Evolutionary conservation across 2,888 invertebrate genomes (phyloP), one percentile per base, ranked within the genome.

Genomic region (Agonopterix heracliana): DNA sequence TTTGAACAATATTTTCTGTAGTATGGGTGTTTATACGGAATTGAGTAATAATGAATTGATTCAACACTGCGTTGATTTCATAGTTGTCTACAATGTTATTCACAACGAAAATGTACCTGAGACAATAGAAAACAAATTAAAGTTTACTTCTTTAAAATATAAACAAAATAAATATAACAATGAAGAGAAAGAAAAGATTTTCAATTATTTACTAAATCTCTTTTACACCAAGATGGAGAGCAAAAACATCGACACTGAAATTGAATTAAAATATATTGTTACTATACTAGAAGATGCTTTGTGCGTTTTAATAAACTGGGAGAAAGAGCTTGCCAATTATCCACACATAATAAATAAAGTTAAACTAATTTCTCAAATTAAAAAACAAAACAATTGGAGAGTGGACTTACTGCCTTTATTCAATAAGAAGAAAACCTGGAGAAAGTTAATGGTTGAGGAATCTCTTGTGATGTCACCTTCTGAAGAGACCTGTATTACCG

Each of bases 1-100:
- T 46, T 57, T 86, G 38, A 72, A 81, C 50, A 69, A 75, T 56
- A 54, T 86, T 26, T 84, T 81, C 48, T 63, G 68, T 42, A 83
- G 80, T 52, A 66, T 82, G 68, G 83, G 79, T 57, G 77, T 83
- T 9, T 85, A 78, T 44, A 67, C 59, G n/a, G 72, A 80, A 53
- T 71, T 70, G 1, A 66, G 70, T n/a, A 72, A 76, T 44, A 64
- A 68, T 52, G 14, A 14, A 14, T 14, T 14, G 14, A 70, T 77
- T 9, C 74, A 76, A 57, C 54, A 54, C 9, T 81, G 74, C 54
- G 51, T 81, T 3, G 63, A 68, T 53, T 56, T 71, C 8, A 74
- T 82, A 10, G 66, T 84, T 35, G 42, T 77, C 4, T 75, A 79
- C 46, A 75, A 78, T 54, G 50, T 74, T n/a, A 48, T 78, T n/a